A percentile compares a stretch with the other conserved stretches of the same genome.
phyloP scores from a whole-genome alignment of 2,113 vertebrate species.

The Maccullochella peelii region DNA sequence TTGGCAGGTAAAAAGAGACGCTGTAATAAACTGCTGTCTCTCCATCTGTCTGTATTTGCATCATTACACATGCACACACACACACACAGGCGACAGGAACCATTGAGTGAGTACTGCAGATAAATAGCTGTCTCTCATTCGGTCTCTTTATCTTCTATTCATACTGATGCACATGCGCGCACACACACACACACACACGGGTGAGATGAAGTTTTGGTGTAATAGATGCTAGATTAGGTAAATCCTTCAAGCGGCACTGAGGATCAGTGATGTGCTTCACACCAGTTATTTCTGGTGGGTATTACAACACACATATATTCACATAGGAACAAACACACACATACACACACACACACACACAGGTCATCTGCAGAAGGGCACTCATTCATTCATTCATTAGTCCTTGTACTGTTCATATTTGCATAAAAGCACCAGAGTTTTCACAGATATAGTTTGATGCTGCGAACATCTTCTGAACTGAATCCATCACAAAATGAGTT shows the following conservation, averaged over 20 bases:
- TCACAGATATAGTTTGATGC: slow-evolving; percentile 20
- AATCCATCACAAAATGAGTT: slow-evolving; percentile 27
- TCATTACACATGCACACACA: slow-evolving; percentile 6
- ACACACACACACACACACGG: slow-evolving; percentile 24
- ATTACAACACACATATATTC: slow-evolving; percentile 20
- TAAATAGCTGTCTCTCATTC: not conserved
- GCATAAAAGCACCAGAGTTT: slow-evolving; percentile 49
- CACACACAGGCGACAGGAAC: not conserved
- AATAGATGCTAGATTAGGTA: slow-evolving; percentile 63
- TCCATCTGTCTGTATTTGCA: slow-evolving; percentile 9
- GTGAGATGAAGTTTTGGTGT: slow-evolving; percentile 40
- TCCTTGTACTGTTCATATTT: slow-evolving; percentile 41
- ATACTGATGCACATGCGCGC: not conserved
- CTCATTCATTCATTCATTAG: slow-evolving; percentile 50
- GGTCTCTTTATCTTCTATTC: not conserved
- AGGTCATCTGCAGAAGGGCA: slow-evolving; percentile 22
- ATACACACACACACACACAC: not conserved
- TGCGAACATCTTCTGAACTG: slow-evolving; percentile 10
- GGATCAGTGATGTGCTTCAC: slow-evolving; percentile 63
- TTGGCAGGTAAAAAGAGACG: not conserved
- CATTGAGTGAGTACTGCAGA: not conserved
- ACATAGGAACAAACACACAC: slow-evolving; percentile 1
- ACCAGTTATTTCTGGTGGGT: slow-evolving; percentile 33
- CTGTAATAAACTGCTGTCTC: not conserved
- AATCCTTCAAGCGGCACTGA: slow-evolving; percentile 52